phyloP scores from a whole-genome alignment of 2,113 vertebrate genomes.

The Megalops atlanticus region DNA sequence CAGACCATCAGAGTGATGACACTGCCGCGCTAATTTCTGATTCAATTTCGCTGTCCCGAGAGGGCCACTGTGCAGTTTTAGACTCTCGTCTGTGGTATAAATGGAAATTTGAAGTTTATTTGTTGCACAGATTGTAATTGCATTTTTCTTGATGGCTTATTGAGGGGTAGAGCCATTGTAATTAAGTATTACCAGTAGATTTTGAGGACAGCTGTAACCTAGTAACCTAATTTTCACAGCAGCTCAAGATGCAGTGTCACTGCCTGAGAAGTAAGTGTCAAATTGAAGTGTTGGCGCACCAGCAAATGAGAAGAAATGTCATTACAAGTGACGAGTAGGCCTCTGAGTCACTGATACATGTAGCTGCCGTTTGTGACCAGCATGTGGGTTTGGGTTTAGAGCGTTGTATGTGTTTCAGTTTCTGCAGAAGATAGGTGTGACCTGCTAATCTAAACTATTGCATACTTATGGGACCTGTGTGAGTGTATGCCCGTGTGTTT shows the following conservation, averaged over 20 bases:
- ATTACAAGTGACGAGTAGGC: background rate
- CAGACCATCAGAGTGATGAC: too few species aligned
- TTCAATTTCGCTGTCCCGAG: too few species aligned
- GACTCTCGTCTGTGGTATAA: background rate
- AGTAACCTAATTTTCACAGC: background rate
- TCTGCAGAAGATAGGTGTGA: background rate
- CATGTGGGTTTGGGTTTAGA: background rate
- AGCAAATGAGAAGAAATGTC: background rate
- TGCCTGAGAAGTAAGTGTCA: background rate
- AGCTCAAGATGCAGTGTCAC: background rate
- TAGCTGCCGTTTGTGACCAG: background rate
- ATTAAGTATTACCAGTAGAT: background rate
- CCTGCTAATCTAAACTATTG: background rate
- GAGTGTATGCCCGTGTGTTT: background rate
- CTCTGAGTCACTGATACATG: background rate
- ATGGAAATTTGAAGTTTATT: background rate
- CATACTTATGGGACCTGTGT: background rate
- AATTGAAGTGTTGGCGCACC: background rate
- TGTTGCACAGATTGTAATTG: background rate
- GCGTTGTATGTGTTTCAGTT: background rate
- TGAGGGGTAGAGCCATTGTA: slow-evolving; percentile 1
- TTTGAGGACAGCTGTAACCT: background rate
- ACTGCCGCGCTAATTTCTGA: too few species aligned
- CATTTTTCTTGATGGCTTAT: background rate
- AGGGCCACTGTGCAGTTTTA: background rate